Evolutionary conservation across 1,140 invertebrate species (phyloP).

Genomic region (Lasioglossum albipes): DNA sequence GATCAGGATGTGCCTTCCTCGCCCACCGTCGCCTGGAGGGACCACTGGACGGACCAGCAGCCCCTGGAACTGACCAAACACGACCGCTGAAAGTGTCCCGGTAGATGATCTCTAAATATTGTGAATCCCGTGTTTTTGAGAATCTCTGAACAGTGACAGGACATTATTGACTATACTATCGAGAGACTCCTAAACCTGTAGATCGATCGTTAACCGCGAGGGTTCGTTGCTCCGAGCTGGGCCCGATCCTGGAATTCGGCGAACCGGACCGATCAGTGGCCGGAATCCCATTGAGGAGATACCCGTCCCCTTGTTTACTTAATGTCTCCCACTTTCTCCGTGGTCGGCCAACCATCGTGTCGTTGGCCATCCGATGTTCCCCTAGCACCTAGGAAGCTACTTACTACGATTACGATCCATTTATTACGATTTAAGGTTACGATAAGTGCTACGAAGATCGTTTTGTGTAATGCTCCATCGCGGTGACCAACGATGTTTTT

Average conservation of each 20-base stretch:
- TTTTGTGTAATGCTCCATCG: conserved; percentile 36
- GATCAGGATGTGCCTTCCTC: conserved; percentile 77
- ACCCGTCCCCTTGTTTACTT: background rate
- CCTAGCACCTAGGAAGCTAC: conserved; percentile 39
- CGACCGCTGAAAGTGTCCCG: conserved; percentile 70
- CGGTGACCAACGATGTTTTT: background rate
- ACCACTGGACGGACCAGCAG: conserved; percentile 77
- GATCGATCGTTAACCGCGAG: background rate
- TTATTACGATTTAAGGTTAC: conserved; percentile 37
- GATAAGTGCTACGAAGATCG: conserved; percentile 38
- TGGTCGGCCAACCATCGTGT: background rate
- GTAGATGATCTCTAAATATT: background rate
- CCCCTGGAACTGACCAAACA: conserved; percentile 78
- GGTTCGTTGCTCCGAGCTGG: background rate
- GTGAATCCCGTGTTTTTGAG: too few relatives aligned
- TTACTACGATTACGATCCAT: conserved; percentile 38
- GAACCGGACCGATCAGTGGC: background rate
- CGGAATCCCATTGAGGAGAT: background rate
- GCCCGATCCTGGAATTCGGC: background rate
- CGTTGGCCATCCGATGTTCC: background rate
- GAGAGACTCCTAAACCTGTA: background rate
- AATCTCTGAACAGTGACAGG: too few relatives aligned
- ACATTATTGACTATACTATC: too few relatives aligned
- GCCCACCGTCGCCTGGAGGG: conserved; percentile 69
- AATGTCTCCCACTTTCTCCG: background rate